Percentiles rank a stretch among this genome's conserved stretches.
phyloP scores from a whole-genome alignment of 2,113 vertebrate species.

The Caranx ignobilis region DNA sequence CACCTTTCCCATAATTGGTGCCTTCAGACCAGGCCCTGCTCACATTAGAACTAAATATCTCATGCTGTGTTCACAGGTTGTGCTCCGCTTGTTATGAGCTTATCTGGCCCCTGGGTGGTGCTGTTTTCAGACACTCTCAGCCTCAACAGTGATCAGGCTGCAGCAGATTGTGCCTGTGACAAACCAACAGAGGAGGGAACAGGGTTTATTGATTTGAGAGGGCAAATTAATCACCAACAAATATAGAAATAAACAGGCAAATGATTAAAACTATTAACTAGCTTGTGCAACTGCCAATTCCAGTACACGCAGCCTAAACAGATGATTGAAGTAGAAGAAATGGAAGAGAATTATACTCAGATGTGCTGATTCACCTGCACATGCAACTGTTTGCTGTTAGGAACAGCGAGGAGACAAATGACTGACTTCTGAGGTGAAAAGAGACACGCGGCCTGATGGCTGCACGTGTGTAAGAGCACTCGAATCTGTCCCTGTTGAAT shows the following conservation, averaged over 20 bases:
- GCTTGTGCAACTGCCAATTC: neutral
- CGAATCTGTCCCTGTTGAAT: neutral
- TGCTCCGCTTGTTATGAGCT: constrained; percentile 8
- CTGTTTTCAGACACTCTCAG: constrained; percentile 52
- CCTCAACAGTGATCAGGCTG: neutral
- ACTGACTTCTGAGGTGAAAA: neutral
- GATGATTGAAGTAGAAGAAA: neutral
- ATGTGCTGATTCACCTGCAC: neutral
- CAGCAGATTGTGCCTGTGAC: neutral
- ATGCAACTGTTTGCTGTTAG: neutral
- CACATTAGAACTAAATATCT: neutral
- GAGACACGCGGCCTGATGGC: neutral
- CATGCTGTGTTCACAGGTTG: neutral
- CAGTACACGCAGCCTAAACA: neutral
- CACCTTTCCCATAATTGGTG: neutral
- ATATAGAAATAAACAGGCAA: neutral
- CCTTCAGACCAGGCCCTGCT: neutral
- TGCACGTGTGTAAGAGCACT: neutral
- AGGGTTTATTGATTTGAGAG: neutral
- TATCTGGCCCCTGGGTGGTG: constrained; percentile 72
- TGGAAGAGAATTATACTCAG: neutral
- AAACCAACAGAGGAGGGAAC: constrained; percentile 13
- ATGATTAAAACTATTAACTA: neutral
- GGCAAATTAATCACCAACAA: constrained; percentile 6
- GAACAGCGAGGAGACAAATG: neutral